These are phyloP conservation scores for Napeogenes inachia DNA, from an alignment of 2,888 invertebrate species.

Conservation along the genomic window DNA sequence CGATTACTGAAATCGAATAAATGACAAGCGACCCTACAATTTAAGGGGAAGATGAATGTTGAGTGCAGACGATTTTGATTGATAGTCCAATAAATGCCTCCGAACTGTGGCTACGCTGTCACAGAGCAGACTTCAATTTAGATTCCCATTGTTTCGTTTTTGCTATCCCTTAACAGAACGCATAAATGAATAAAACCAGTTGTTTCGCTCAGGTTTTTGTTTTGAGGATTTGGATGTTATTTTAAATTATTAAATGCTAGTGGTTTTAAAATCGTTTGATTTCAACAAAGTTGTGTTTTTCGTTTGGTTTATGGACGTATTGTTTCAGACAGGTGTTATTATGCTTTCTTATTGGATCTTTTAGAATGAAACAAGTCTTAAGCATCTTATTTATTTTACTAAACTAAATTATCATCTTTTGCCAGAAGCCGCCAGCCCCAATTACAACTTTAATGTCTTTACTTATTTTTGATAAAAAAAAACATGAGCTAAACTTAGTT, in stretches of 20 bases:
- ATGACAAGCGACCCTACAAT: conserved; percentile 31
- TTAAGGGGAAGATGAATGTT: conserved; percentile 42
- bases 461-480: conserved; percentile 20
- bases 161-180: conserved; percentile 56
- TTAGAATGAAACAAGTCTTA: background rate
- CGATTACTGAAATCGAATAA: conserved; percentile 28
- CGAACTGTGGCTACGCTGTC: conserved; percentile 50
- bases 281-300: background rate
- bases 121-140: conserved; percentile 66
- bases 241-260: conserved; percentile 24
- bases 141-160: conserved; percentile 59
- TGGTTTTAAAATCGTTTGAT: conserved; percentile 13
- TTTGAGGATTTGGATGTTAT: conserved; percentile 46
- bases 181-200: conserved; percentile 65
- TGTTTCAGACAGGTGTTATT: background rate
- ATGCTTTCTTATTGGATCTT: background rate
- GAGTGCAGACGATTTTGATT: conserved; percentile 52
- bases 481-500: conserved; percentile 24
- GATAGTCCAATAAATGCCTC: conserved; percentile 56
- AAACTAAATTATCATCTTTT: conserved; percentile 6
- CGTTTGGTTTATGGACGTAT: background rate
- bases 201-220: conserved; percentile 47
- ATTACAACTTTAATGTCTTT: conserved; percentile 21
- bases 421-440: conserved; percentile 20
- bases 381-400: background rate